A percentile compares a stretch with the other conserved stretches of the same genome.
Evolutionary conservation across 30 jellyfish, hydroid and myxozoan genomes (phyloP).

Genomic region (Rhopilema esculentum): DNA sequence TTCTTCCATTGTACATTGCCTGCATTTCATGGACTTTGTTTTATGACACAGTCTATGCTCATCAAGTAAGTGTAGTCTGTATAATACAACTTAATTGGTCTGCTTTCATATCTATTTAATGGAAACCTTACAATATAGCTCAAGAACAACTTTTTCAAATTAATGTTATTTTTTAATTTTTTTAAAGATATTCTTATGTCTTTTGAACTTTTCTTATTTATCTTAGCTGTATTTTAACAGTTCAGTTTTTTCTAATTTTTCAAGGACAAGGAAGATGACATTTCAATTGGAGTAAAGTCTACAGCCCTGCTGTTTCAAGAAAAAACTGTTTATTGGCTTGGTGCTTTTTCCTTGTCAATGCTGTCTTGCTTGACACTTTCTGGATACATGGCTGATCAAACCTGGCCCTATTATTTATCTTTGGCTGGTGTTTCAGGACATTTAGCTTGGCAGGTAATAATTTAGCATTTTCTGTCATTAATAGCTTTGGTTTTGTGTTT

Average conservation of each 20-base stretch:
- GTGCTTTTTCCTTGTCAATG: slow-evolving; percentile 74
- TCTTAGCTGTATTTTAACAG: too few relatives aligned
- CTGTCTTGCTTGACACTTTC: slow-evolving; percentile 40
- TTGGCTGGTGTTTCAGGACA: slow-evolving; percentile 76
- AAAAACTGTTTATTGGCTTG: slow-evolving; percentile 72
- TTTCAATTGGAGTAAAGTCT: slow-evolving; percentile 83
- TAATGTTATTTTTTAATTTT: too few relatives aligned
- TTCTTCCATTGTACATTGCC: slow-evolving; percentile 87
- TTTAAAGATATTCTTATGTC: too few relatives aligned
- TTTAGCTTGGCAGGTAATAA: slow-evolving; percentile 89
- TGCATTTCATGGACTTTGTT: slow-evolving; percentile 84
- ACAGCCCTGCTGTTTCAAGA: slow-evolving; percentile 88
- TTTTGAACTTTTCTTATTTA: too few relatives aligned
- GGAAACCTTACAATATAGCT: too few relatives aligned
- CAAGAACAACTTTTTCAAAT: too few relatives aligned
- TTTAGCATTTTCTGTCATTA: neutral
- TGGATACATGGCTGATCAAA: slow-evolving; percentile 84
- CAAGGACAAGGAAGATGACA: slow-evolving; percentile 93
- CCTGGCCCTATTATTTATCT: slow-evolving; percentile 87
- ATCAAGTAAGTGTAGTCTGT: slow-evolving; percentile 82
- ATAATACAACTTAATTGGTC: neutral
- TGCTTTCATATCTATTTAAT: too few relatives aligned
- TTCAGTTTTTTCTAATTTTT: neutral
- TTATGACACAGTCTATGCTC: slow-evolving; percentile 95
- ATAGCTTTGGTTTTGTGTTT: neutral